Percentiles rank a stretch among this genome's conserved stretches.
Evolutionary conservation across 2,113 vertebrate genomes (phyloP).

Genomic region (Suncus etruscus): DNA sequence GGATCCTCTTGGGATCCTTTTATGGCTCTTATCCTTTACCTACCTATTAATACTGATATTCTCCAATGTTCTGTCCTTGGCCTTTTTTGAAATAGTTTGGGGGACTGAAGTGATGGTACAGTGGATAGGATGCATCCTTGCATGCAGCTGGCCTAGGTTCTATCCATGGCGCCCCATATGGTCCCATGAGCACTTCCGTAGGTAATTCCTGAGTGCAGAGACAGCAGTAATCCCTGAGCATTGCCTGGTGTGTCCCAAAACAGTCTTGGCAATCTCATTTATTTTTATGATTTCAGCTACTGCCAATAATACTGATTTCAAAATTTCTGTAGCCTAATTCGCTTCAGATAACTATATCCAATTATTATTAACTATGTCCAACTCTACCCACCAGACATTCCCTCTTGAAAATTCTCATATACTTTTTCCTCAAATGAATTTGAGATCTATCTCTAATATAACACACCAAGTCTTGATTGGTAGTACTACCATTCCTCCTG

Average conservation of each 20-base stretch:
- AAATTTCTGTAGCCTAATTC: neutral
- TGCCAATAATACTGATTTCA: neutral
- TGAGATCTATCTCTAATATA: neutral
- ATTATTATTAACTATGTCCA: no score
- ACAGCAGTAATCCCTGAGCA: no score
- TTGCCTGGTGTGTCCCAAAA: no score
- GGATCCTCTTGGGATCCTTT: slow-evolving; percentile 6
- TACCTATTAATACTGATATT: slow-evolving; percentile 28
- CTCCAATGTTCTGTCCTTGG: neutral
- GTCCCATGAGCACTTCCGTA: no score
- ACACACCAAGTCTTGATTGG: slow-evolving; percentile 17
- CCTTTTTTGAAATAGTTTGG: no score
- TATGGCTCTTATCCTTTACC: no score
- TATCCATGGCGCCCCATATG: no score
- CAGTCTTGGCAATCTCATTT: neutral
- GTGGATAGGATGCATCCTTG: no score
- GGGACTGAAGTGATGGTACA: no score
- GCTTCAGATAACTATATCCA: slow-evolving; percentile 39
- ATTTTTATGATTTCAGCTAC: slow-evolving; percentile 29
- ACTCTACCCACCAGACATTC: neutral
- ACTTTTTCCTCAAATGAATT: slow-evolving; percentile 49
- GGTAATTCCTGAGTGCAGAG: no score
- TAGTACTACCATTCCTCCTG: slow-evolving; percentile 1
- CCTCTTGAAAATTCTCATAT: slow-evolving; percentile 9
- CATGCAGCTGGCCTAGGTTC: no score